phyloP scores from a whole-genome alignment of 2,888 invertebrate species.

The Hypomecis punctinalis region DNA sequence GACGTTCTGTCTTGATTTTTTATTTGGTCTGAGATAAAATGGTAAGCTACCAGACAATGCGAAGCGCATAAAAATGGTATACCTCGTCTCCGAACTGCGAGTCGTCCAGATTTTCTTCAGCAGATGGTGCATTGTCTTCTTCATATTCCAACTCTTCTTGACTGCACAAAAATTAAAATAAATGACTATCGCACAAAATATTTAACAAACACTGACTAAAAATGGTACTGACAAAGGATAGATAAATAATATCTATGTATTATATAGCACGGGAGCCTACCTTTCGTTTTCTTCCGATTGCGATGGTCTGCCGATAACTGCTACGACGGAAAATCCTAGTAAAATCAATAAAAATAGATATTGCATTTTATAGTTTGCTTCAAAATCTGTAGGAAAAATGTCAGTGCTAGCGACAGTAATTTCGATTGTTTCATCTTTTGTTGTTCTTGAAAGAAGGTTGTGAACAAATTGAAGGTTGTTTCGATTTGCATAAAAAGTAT shows the following conservation, averaged over 20 bases:
- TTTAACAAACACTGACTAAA: no score
- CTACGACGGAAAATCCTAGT: slow-evolving; percentile 38
- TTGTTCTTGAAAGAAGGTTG: slow-evolving; percentile 9
- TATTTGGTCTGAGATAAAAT: no score
- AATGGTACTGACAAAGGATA: background rate
- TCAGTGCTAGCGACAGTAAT: slow-evolving; percentile 31
- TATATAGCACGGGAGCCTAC: slow-evolving; percentile 41
- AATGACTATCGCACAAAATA: no score
- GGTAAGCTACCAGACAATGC: background rate
- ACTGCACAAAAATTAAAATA: slow-evolving; percentile 15
- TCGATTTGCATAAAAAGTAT: background rate
- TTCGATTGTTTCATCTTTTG: slow-evolving; percentile 19
- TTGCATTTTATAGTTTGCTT: slow-evolving; percentile 34
- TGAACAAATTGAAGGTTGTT: background rate
- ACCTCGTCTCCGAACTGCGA: slow-evolving; percentile 31
- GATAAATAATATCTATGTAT: background rate
- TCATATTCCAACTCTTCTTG: slow-evolving; percentile 26
- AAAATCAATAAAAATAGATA: slow-evolving; percentile 42
- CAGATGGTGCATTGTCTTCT: slow-evolving; percentile 18
- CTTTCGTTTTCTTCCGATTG: slow-evolving; percentile 54
- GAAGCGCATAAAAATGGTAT: background rate
- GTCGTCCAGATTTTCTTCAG: slow-evolving; percentile 17
- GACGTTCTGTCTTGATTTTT: no score
- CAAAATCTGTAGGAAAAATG: slow-evolving; percentile 52
- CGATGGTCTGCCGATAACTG: slow-evolving; percentile 53